Conservation (phyloP, 2,888 invertebrate species). For the Serripes groenlandicus region DNA sequence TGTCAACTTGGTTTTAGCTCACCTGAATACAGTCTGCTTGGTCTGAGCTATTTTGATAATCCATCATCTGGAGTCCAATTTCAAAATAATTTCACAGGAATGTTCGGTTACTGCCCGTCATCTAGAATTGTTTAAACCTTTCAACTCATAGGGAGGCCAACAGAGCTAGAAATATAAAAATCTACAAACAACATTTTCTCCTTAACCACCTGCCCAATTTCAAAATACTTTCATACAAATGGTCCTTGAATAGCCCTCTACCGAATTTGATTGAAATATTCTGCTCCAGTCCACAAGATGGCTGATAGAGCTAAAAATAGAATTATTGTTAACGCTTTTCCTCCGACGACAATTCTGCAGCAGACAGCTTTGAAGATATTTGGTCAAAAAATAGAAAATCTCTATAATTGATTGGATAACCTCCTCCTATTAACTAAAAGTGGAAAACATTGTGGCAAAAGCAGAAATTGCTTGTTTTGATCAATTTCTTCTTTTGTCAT, state of each 20-base stretch:
- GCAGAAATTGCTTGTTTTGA: background rate
- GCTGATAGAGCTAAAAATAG: conserved; percentile 2
- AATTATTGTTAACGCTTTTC: too few species aligned
- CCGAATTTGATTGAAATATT: background rate
- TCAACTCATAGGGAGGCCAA: background rate
- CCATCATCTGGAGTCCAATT: too few species aligned
- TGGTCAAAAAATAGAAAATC: too few species aligned
- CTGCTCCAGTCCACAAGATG: background rate
- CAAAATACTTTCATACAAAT: conserved; percentile 3
- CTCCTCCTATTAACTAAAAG: background rate
- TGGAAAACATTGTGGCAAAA: background rate
- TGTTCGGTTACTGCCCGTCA: background rate
- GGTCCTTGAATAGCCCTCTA: background rate
- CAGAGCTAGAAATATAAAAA: background rate
- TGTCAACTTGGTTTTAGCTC: too few species aligned
- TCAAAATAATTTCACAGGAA: conserved; percentile 3
- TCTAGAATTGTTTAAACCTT: background rate
- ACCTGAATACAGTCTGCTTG: too few species aligned
- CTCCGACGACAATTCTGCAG: too few species aligned
- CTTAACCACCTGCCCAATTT: background rate
- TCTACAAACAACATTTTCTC: background rate
- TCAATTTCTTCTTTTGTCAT: conserved; percentile 2
- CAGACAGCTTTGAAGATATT: too few species aligned
- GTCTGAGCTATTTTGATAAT: too few species aligned
- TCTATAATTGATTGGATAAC: too few species aligned